Conservation (phyloP, 2,797 vertebrate genomes). For the Rhyacichthys aspro region DNA sequence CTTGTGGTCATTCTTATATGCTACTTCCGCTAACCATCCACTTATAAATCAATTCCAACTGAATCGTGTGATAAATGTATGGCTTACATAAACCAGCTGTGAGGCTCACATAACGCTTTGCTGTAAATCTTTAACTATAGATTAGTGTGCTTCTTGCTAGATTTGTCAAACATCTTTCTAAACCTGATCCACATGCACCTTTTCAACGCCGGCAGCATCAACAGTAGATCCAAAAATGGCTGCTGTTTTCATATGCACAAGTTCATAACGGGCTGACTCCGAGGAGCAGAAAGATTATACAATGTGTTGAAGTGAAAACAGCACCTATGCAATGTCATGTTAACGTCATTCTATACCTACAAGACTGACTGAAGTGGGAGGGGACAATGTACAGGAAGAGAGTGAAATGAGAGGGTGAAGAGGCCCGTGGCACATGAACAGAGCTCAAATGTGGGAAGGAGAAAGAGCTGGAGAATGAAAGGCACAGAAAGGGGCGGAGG, state of each 20-base stretch:
- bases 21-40: neutral
- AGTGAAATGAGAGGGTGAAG: slow-evolving; percentile 46
- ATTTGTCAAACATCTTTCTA: neutral
- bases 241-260: too few species aligned
- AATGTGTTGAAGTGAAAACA: too few species aligned
- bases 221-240: too few species aligned
- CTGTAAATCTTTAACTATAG: neutral
- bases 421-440: slow-evolving; percentile 38
- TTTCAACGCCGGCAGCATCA: too few species aligned
- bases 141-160: neutral
- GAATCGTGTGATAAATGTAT: too few species aligned
- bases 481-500: slow-evolving; percentile 22
- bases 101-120: neutral
- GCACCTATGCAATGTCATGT: too few species aligned
- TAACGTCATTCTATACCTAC: too few species aligned
- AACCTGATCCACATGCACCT: neutral
- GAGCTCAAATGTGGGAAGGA: slow-evolving; percentile 32
- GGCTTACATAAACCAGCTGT: neutral
- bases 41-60: neutral
- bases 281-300: too few species aligned
- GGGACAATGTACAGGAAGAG: slow-evolving; percentile 34
- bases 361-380: slow-evolving; percentile 1
- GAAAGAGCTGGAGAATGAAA: slow-evolving; percentile 23
- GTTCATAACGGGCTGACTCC: too few species aligned
- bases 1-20: too few species aligned